Conservation (phyloP, 2,113 vertebrate genomes). For the Loxodonta africana region DNA sequence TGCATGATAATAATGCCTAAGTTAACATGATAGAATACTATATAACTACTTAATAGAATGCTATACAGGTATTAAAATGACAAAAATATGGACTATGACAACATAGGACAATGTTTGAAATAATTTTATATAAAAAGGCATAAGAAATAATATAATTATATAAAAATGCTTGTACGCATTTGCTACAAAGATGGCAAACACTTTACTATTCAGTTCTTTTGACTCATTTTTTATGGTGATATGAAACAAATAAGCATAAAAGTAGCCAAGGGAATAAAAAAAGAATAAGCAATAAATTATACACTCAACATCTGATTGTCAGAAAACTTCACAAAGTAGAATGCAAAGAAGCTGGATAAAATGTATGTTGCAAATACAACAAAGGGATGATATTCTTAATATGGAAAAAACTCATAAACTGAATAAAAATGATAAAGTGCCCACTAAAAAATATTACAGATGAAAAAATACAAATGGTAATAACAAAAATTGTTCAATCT, state of each 20-base stretch:
- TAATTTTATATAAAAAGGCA: not conserved
- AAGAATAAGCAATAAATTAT: not conserved
- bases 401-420: not conserved
- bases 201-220: not conserved
- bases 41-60: conserved; percentile 3
- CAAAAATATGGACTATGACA: not conserved
- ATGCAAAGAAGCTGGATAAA: conserved; percentile 16
- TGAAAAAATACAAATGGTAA: conserved; percentile 23
- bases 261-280: conserved; percentile 21
- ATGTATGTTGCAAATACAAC: not conserved
- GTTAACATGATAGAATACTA: conserved; percentile 6
- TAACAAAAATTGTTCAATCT: not conserved
- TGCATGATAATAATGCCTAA: not conserved
- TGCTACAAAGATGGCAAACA: not conserved
- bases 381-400: conserved; percentile 38
- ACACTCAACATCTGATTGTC: not conserved
- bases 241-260: conserved; percentile 46
- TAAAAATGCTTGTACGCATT: not conserved
- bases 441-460: conserved; percentile 8
- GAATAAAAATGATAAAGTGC: conserved; percentile 18
- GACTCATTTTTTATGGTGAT: not conserved
- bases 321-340: conserved; percentile 47
- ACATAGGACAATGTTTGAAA: conserved; percentile 30
- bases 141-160: not conserved
- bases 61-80: conserved; percentile 3